Conservation (phyloP, 64 coral and sea anemone genomes). For the Trachythela sp. region DNA sequence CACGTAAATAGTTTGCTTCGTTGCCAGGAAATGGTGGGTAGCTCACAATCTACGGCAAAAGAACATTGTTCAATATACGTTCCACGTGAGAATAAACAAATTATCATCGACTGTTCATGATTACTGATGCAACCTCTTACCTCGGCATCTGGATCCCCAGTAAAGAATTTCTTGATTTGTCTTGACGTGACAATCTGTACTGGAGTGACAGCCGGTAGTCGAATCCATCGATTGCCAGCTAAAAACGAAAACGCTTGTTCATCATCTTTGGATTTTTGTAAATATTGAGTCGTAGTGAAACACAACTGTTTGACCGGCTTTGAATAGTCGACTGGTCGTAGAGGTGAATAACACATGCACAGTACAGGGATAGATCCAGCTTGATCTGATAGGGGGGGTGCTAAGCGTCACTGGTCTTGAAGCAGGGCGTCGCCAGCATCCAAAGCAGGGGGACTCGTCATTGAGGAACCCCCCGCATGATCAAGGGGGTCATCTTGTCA, state of each 20-base stretch:
- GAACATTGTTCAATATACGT: background rate
- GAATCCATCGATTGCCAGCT: constrained; percentile 76
- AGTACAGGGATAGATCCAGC: too few relatives aligned
- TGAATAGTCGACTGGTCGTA: too few relatives aligned
- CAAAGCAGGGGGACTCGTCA: too few relatives aligned
- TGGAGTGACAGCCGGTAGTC: constrained; percentile 76
- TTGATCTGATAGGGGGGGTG: too few relatives aligned
- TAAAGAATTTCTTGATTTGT: constrained; percentile 95
- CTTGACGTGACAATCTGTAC: constrained; percentile 73
- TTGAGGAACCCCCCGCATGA: too few relatives aligned
- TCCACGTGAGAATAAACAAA: background rate
- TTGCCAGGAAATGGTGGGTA: constrained; percentile 98
- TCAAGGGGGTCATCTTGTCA: too few relatives aligned
- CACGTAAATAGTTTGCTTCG: constrained; percentile 81
- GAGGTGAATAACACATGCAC: too few relatives aligned
- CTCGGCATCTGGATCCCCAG: constrained; percentile 74
- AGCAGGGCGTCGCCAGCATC: too few relatives aligned
- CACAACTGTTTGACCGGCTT: too few relatives aligned
- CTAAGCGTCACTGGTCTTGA: too few relatives aligned
- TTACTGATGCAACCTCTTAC: constrained; percentile 74
- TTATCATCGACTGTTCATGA: background rate
- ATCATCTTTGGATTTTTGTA: background rate
- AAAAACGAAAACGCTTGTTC: background rate
- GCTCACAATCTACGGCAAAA: constrained; percentile 71
- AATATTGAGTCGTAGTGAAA: too few relatives aligned